Conservation (phyloP, 2,113 vertebrate species). For the Neogobius melanostomus region DNA sequence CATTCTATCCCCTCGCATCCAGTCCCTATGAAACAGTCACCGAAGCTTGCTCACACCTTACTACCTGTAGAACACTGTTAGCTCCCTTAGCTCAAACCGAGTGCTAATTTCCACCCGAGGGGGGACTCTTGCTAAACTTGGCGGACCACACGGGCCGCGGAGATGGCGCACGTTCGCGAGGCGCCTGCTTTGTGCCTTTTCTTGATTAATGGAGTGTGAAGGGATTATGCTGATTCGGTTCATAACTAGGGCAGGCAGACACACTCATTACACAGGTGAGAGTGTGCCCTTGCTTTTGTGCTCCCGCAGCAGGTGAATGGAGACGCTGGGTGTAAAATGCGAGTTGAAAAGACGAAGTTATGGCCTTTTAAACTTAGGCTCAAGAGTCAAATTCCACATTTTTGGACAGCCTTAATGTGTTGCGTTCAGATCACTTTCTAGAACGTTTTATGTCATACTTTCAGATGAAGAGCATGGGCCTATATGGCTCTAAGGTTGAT, state of each 20-base stretch:
- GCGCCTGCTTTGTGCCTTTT: slow-evolving; percentile 55
- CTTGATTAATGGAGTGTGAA: slow-evolving; percentile 74
- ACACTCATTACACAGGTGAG: slow-evolving; percentile 71
- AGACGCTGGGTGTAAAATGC: slow-evolving; percentile 3
- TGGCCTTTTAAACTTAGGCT: no score
- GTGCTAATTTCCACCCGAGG: slow-evolving; percentile 45
- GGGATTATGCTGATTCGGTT: slow-evolving; percentile 76
- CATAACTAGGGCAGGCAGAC: slow-evolving; percentile 67
- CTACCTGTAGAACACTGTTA: slow-evolving; percentile 39
- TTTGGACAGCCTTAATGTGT: no score
- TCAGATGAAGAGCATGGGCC: no score
- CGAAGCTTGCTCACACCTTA: neutral
- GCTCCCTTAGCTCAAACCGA: slow-evolving; percentile 31
- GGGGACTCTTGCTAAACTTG: slow-evolving; percentile 40
- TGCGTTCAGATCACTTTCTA: no score
- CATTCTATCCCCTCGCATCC: slow-evolving; percentile 23
- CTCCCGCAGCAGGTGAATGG: slow-evolving; percentile 51
- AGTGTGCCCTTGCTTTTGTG: slow-evolving; percentile 26
- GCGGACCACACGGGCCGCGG: slow-evolving; percentile 60
- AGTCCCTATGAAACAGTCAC: slow-evolving; percentile 12
- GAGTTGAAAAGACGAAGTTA: no score
- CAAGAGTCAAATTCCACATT: no score
- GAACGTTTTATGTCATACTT: no score
- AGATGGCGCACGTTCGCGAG: slow-evolving; percentile 49
- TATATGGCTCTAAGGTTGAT: no score